Percentiles rank a stretch among this genome's conserved stretches.
Evolutionary conservation across 2,797 vertebrate species (phyloP).

Genomic region (Capromys pilorides): DNA sequence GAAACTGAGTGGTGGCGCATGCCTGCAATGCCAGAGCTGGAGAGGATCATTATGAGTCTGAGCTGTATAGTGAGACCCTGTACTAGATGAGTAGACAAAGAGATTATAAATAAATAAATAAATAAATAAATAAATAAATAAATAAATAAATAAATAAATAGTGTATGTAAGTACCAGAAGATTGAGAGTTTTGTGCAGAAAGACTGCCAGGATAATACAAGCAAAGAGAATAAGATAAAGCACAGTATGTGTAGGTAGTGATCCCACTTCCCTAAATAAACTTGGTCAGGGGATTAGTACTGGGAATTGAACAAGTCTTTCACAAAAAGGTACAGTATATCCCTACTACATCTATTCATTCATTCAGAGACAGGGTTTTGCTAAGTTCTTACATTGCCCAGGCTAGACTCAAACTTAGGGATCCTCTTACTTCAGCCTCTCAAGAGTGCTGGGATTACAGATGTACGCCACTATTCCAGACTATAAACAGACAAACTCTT

Average conservation of each 20-base stretch:
- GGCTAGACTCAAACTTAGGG: not conserved
- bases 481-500: not conserved
- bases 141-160: no score
- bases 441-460: not conserved
- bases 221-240: not conserved
- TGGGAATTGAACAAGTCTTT: not conserved
- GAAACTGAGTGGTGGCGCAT: no score
- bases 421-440: not conserved
- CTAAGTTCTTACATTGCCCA: not conserved
- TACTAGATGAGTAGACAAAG: no score
- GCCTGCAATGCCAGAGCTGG: no score
- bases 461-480: not conserved
- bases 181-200: slow-evolving; percentile 11
- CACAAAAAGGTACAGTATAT: not conserved
- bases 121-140: not conserved
- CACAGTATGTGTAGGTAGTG: not conserved
- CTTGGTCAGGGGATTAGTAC: not conserved
- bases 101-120: not conserved
- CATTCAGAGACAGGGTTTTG: not conserved
- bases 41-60: no score
- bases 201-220: not conserved
- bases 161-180: not conserved
- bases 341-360: not conserved
- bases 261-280: not conserved
- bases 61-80: no score